Evolutionary conservation across 1,140 invertebrate genomes (phyloP), one percentile per base, ranked within the genome.

Genomic region (Polyergus mexicanus): DNA sequence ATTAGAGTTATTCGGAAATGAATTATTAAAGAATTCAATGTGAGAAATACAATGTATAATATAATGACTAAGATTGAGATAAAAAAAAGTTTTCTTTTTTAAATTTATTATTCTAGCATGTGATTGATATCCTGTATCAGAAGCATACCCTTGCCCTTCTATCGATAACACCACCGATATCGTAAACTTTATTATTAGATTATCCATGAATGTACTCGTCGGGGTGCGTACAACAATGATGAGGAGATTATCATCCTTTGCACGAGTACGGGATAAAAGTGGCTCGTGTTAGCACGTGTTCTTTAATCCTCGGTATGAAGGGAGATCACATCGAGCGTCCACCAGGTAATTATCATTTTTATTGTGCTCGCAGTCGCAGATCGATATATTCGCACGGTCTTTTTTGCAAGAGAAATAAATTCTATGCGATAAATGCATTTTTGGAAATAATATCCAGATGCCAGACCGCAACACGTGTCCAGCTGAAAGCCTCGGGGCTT

Each of bases 401-500:
- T n/a, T 1, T 35, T 25, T 25, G 13, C 32, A 5, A 5, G 6
- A 16, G 13, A 5, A 71, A 44, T 16, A 19, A 38, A 8, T 58
- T 7, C n/a, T 10, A 3, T 32, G 6, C 16, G 13, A 65, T 65
- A 56, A 86, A 68, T 56, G 54, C 41, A 25, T n/a, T 62, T 22
- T 44, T 54, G 19, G 41, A 35, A 54, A 86, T 38, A 28, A 75
- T 25, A 75, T 62, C 28, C 62, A n/a, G 54, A 60, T 25, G 38
- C 28, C 28, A 58, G 4, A 77, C 77, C 22, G 66, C 74, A 78
- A 88, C 86, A 89, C 90, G 90, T 91, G 86, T 87, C 60, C 11
- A 69, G 8, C 51, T 51, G 47, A 44, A 76, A 76, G 28, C 78
- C 25, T 77, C 77, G 84, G 88, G 88, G 91, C 86, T 91, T 92